Evolutionary conservation across 2,797 vertebrate species (phyloP), one percentile per base, ranked within the genome.

Genomic region (Protosalanx chinensis): DNA sequence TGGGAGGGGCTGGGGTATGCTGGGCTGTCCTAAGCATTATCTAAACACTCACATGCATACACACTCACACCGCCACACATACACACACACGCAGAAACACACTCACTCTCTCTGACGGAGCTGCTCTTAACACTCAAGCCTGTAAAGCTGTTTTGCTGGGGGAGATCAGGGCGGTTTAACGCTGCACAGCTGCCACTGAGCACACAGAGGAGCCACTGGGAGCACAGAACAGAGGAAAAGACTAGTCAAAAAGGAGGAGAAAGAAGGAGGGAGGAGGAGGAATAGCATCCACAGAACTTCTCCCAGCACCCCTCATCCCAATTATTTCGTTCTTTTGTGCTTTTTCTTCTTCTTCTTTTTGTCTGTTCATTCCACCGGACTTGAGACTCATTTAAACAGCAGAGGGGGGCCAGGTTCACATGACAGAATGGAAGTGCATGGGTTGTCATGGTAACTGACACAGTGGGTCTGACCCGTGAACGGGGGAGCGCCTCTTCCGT

Each of bases 361-460:
- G 72, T 64, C 74, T 71, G 8, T 70, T 51, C 33, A 79, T 59
- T 82, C 83, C 51, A 53, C 75, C 64, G n/a, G 20, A 15, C 32
- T 35, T 29, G 23, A 71, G 84, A 84, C 80, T 84, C 88, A 81
- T 89, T 83, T 76, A 78, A 81, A 37, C 23, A 29, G 20, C 20
- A 62, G 64, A 62, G 20, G 79, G 75, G 72, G 81, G 77, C 75
- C 63, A 82, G 88, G 89, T 89, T 89, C 78, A 85, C 84, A 81
- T 89, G 90, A 90, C 86, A 88, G 83, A 81, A 87, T 85, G 78
- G 63, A 84, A 91, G 91, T 91, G 92, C 93, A 90, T 90, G 91
- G 87, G 95, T 95, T 96, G 93, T 91, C 92, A 95, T 95, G 93
- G 95, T 91, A 91, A 96, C 92, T 90, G 92, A 91, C 92, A 85